These are phyloP conservation scores for Panurus biarmicus DNA, from an alignment of 2,113 vertebrate genomes.

Conservation along the genomic window DNA sequence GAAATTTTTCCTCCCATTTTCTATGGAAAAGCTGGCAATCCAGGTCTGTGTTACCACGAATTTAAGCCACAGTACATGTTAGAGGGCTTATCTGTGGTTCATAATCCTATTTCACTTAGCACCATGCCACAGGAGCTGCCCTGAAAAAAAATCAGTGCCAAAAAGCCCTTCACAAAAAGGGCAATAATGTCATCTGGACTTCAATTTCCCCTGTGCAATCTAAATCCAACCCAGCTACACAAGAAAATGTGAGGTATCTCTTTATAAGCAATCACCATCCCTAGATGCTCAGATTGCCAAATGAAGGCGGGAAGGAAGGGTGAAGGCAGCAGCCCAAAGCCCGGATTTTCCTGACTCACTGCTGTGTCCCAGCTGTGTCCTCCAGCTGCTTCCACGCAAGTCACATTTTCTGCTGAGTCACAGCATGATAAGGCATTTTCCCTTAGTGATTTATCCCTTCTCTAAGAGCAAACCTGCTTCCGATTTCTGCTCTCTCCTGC, in stretches of 20 bases:
- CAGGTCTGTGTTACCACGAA: background rate
- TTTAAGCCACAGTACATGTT: background rate
- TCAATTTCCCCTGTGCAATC: background rate
- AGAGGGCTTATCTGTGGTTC: background rate
- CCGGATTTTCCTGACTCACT: slow-evolving; percentile 14
- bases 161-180: background rate
- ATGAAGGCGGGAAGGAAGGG: background rate
- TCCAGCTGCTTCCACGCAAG: background rate
- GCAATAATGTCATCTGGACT: background rate
- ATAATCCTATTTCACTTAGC: background rate
- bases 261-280: background rate
- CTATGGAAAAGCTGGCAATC: background rate
- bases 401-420: slow-evolving; percentile 31
- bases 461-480: background rate
- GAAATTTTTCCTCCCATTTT: background rate
- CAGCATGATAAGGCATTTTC: background rate
- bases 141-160: background rate
- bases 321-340: background rate
- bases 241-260: background rate
- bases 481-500: background rate
- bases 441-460: background rate
- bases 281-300: background rate
- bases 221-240: background rate
- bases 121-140: background rate
- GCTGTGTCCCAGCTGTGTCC: background rate